Conservation (phyloP, 2,113 vertebrate genomes). For the Beaufortia kweichowensis region DNA sequence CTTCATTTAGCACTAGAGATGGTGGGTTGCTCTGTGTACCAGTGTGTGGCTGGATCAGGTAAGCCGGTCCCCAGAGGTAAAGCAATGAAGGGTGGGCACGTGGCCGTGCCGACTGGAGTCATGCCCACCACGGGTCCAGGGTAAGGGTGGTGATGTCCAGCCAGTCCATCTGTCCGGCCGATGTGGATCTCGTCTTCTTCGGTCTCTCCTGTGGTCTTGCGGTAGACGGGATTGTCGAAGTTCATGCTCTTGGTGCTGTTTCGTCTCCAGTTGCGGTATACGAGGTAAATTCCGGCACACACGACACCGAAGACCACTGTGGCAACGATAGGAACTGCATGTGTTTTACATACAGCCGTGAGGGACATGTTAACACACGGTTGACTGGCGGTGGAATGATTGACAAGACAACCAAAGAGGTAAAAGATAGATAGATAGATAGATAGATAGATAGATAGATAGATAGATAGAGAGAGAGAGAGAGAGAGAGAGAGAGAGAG, state of each 20-base stretch:
- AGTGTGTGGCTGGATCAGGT: constrained; percentile 76
- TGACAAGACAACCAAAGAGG: constrained; percentile 22
- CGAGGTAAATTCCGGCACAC: constrained; percentile 87
- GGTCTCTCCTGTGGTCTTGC: constrained; percentile 92
- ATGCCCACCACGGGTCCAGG: constrained; percentile 76
- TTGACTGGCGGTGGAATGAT: constrained; percentile 18
- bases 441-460: background rate
- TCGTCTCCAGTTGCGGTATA: constrained; percentile 95
- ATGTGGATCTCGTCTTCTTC: constrained; percentile 97
- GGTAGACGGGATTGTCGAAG: constrained; percentile 97
- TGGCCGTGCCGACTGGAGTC: constrained; percentile 68
- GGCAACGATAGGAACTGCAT: constrained; percentile 78
- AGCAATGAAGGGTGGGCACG: constrained; percentile 75
- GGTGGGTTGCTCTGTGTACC: constrained; percentile 77
- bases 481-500: background rate
- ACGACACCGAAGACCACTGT: constrained; percentile 88
- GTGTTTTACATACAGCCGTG: constrained; percentile 75
- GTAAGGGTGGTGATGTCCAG: constrained; percentile 81
- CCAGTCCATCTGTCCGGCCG: constrained; percentile 80
- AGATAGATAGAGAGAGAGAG: background rate
- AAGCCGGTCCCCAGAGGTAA: constrained; percentile 72
- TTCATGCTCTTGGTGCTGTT: constrained; percentile 99
- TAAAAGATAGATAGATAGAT: no score
- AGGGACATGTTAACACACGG: constrained; percentile 37
- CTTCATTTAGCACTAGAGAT: constrained; percentile 71